Conservation (phyloP, 2,888 invertebrate genomes). For the Megalurothrips usitatus region DNA sequence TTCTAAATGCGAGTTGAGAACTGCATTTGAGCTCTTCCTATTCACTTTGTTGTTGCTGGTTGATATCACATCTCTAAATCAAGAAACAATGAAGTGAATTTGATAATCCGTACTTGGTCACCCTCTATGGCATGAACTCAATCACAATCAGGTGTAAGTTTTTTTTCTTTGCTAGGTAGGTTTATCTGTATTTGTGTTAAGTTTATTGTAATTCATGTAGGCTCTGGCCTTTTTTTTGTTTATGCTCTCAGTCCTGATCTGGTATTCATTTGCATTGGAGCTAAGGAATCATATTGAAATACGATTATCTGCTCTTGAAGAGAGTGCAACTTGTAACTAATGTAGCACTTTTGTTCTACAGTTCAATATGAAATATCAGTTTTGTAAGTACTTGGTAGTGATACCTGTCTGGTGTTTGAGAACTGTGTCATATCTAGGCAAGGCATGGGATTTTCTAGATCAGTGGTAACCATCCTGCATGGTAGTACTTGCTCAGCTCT, state of each 20-base stretch:
- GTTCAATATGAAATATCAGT: too few relatives aligned
- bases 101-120: constrained; percentile 2
- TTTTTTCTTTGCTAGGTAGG: not conserved
- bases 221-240: not conserved
- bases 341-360: too few relatives aligned
- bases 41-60: constrained; percentile 1
- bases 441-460: not conserved
- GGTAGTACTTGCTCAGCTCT: not conserved
- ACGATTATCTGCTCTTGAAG: too few relatives aligned
- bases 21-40: not conserved
- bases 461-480: constrained; percentile 21
- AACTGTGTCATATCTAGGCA: not conserved
- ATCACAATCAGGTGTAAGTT: constrained; percentile 7
- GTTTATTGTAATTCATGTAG: not conserved
- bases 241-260: not conserved
- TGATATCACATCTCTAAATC: not conserved
- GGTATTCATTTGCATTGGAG: too few relatives aligned
- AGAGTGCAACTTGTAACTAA: too few relatives aligned
- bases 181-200: not conserved
- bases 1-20: too few relatives aligned
- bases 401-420: not conserved
- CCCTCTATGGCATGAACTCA: not conserved
- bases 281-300: too few relatives aligned
- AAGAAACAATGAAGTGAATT: constrained; percentile 2
- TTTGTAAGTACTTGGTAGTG: too few relatives aligned